Conservation (phyloP, 2,113 vertebrate species). For the Engraulis encrasicolus region DNA sequence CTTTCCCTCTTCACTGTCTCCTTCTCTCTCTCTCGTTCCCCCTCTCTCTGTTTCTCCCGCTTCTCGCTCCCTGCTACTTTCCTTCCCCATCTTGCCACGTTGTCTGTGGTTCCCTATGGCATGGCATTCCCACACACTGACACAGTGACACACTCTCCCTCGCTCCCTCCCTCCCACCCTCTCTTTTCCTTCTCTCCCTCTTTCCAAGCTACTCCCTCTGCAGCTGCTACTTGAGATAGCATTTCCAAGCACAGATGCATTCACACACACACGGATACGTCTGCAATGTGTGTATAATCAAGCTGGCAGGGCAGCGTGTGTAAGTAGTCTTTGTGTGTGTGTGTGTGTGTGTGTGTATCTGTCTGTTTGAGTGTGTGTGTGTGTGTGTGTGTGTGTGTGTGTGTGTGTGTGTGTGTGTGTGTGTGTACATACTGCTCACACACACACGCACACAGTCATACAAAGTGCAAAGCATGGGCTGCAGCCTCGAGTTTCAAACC, state of each 20-base stretch:
- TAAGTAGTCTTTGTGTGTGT: too few relatives aligned
- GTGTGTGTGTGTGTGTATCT: too few relatives aligned
- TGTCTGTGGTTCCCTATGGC: constrained; percentile 55
- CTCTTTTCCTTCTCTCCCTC: constrained; percentile 14
- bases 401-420: too few relatives aligned
- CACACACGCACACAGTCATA: constrained; percentile 17
- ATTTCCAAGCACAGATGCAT: constrained; percentile 1
- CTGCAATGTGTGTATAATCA: background rate
- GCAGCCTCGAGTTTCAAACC: constrained; percentile 1
- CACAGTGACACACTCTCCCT: constrained; percentile 48
- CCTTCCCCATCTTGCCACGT: constrained; percentile 64
- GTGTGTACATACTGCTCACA: background rate
- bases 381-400: too few relatives aligned
- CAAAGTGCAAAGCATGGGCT: background rate
- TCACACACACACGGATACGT: constrained; percentile 7
- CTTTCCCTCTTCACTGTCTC: background rate
- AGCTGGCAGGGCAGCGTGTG: background rate
- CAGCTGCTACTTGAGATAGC: constrained; percentile 34
- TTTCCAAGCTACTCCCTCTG: constrained; percentile 8
- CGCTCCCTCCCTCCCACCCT: constrained; percentile 17
- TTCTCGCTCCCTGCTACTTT: constrained; percentile 23
- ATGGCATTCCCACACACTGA: constrained; percentile 49
- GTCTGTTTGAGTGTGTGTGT: too few relatives aligned
- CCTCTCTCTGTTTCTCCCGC: constrained; percentile 4
- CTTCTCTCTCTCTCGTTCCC: constrained; percentile 2